phyloP scores from a whole-genome alignment of 2,113 vertebrate genomes.

The Oryzias curvinotus region DNA sequence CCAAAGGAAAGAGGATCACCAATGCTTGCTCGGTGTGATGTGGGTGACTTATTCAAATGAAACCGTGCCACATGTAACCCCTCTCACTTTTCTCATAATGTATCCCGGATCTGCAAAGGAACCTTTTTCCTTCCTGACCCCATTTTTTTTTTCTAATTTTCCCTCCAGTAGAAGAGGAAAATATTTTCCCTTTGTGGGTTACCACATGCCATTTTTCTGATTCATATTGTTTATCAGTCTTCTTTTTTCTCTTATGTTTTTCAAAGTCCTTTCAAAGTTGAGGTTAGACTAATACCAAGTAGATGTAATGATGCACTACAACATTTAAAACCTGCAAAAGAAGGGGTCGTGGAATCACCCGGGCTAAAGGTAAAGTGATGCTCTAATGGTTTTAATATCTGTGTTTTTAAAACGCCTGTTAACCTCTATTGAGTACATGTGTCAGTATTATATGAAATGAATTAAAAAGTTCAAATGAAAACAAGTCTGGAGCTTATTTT shows the following conservation, averaged over 20 bases:
- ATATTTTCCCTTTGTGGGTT: conserved; percentile 64
- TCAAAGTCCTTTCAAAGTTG: conserved; percentile 60
- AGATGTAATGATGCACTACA: conserved; percentile 79
- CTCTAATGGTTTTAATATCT: conserved; percentile 81
- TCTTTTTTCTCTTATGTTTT: conserved; percentile 34
- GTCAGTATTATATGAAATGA: conserved; percentile 84
- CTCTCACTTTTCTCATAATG: conserved; percentile 51
- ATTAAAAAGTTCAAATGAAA: conserved; percentile 79
- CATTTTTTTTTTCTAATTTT: conserved; percentile 17
- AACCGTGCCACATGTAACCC: conserved; percentile 60
- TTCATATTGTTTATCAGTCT: conserved; percentile 53
- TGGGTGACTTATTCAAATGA: conserved; percentile 47
- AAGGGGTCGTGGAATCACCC: conserved; percentile 65
- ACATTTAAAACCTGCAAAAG: conserved; percentile 74
- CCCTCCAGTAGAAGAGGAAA: conserved; percentile 41
- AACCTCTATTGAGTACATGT: conserved; percentile 82
- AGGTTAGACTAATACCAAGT: conserved; percentile 73
- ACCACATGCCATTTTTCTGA: conserved; percentile 63
- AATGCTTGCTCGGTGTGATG: conserved; percentile 46
- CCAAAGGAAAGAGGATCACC: conserved; percentile 29
- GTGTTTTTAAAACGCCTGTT: conserved; percentile 84
- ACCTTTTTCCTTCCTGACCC: conserved; percentile 18
- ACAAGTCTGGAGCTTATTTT: conserved; percentile 5
- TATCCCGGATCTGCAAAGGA: conserved; percentile 27
- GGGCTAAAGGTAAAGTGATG: conserved; percentile 67